phyloP scores from a whole-genome alignment of 2,888 invertebrate genomes.

The Lithophane semibrunnea region DNA sequence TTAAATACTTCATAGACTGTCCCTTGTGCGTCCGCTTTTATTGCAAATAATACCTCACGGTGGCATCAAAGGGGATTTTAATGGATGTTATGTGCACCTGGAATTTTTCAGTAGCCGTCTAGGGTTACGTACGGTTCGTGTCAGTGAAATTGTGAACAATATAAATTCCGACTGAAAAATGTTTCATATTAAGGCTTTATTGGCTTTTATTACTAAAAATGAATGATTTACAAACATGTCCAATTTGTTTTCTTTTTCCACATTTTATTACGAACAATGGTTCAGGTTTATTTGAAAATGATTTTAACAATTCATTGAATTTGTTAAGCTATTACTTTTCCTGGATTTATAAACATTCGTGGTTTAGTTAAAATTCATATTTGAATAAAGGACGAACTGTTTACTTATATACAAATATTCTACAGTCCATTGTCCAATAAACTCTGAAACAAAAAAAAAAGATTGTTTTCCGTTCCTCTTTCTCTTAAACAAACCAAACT shows the following conservation, averaged over 20 bases:
- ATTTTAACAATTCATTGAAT: conserved; percentile 23
- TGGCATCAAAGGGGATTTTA: conserved; percentile 45
- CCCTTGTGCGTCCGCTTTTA: conserved; percentile 32
- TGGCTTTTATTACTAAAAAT: conserved; percentile 41
- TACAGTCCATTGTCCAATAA: conserved; percentile 2
- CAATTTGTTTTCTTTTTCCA: conserved; percentile 35
- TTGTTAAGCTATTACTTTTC: neutral
- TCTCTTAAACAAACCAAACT: conserved; percentile 35
- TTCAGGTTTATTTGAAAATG: conserved; percentile 26
- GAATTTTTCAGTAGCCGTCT: conserved; percentile 44
- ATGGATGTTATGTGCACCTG: conserved; percentile 46
- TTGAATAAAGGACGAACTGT: neutral
- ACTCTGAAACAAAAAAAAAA: conserved; percentile 24
- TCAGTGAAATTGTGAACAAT: conserved; percentile 36
- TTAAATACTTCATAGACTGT: neutral
- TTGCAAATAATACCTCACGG: conserved; percentile 42
- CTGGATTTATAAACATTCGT: neutral
- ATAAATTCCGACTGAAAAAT: conserved; percentile 42
- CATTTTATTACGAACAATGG: conserved; percentile 1
- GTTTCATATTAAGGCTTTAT: conserved; percentile 33
- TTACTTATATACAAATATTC: neutral
- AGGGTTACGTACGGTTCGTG: conserved; percentile 25
- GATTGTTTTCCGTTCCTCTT: neutral
- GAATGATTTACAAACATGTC: conserved; percentile 32
- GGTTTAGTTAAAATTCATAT: neutral